phyloP scores from a whole-genome alignment of 2,113 vertebrate genomes.

The Toxotes jaculatrix region DNA sequence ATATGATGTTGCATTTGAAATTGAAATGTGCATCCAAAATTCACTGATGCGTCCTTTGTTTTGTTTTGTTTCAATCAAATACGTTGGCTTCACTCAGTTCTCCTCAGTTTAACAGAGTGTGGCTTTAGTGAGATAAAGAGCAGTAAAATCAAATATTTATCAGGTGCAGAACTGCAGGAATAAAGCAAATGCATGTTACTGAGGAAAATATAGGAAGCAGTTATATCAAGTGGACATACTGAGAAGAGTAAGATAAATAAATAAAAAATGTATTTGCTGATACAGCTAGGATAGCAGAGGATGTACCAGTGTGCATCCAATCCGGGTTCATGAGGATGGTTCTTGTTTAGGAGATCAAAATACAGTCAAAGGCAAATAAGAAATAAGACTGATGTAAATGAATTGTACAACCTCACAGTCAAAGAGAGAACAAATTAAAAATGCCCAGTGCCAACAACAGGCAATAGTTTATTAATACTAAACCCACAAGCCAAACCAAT shows the following conservation, averaged over 20 bases:
- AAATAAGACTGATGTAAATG: neutral
- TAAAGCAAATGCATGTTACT: neutral
- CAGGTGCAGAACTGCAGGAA: neutral
- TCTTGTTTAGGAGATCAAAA: neutral
- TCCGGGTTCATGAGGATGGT: neutral
- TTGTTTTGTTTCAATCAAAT: conserved; percentile 25
- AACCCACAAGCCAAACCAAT: neutral
- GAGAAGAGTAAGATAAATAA: neutral
- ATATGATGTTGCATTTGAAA: conserved; percentile 63
- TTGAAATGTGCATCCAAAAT: conserved; percentile 48
- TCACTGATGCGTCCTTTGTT: conserved; percentile 38
- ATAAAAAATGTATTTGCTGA: neutral
- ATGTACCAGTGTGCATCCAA: too few species aligned
- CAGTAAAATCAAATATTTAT: neutral
- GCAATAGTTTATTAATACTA: neutral
- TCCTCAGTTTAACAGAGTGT: neutral
- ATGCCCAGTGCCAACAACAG: neutral
- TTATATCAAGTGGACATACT: neutral
- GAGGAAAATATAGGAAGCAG: neutral
- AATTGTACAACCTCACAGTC: neutral
- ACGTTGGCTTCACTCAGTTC: conserved; percentile 7
- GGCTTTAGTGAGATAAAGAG: neutral
- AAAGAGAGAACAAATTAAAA: neutral
- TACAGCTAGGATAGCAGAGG: neutral
- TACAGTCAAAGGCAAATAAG: neutral